phyloP scores from a whole-genome alignment of 2,888 invertebrate genomes.

The Epirrhoe alternata region DNA sequence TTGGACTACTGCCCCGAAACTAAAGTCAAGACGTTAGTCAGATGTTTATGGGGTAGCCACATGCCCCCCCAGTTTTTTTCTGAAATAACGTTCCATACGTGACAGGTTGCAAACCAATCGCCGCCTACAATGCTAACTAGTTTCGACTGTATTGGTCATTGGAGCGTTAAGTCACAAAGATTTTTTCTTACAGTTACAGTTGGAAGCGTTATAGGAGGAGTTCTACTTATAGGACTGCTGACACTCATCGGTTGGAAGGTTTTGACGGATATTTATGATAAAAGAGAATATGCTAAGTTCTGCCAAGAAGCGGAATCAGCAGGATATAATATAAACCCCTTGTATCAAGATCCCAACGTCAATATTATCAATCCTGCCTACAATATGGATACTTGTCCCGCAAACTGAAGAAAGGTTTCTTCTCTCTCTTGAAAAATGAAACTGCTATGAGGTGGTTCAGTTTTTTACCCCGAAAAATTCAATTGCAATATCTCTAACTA shows the following conservation, averaged over 20 bases:
- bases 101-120: too few species aligned
- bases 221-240: conserved; percentile 67
- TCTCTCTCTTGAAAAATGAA: too few species aligned
- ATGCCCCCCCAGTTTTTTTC: too few species aligned
- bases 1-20: too few species aligned
- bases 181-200: conserved; percentile 60
- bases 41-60: too few species aligned
- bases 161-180: neutral
- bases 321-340: conserved; percentile 58
- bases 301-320: conserved; percentile 52
- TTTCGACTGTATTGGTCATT: too few species aligned
- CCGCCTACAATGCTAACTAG: too few species aligned
- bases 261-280: conserved; percentile 63
- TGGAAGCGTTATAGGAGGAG: conserved; percentile 59
- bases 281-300: conserved; percentile 67
- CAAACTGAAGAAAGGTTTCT: conserved; percentile 10
- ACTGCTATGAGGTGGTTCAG: too few species aligned
- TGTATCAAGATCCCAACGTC: conserved; percentile 56
- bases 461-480: too few species aligned
- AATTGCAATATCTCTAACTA: too few species aligned
- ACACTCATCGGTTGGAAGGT: conserved; percentile 70
- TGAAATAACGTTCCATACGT: too few species aligned
- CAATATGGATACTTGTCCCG: conserved; percentile 18
- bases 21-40: too few species aligned
- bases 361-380: conserved; percentile 63